A percentile compares a stretch with the other conserved stretches of the same genome.
phyloP scores from a whole-genome alignment of 2,888 invertebrate genomes.

The Cremastinae sp. region DNA sequence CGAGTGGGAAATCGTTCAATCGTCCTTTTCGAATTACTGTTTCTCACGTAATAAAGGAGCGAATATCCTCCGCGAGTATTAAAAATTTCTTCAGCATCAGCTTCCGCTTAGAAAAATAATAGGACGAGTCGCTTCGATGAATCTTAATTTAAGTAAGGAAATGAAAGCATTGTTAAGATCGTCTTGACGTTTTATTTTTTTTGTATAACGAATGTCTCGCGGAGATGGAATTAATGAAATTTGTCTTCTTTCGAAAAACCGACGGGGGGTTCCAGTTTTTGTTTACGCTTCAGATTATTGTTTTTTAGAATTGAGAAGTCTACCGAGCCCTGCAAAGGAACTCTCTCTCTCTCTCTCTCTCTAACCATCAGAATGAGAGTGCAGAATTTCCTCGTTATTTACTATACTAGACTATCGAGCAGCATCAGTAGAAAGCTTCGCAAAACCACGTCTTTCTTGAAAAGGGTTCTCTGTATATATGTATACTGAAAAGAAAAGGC shows the following conservation, averaged over 20 bases:
- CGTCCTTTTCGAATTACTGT: constrained; percentile 34
- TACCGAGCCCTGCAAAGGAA: background rate
- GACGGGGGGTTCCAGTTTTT: background rate
- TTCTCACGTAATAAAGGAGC: constrained; percentile 30
- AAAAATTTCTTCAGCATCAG: background rate
- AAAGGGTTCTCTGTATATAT: background rate
- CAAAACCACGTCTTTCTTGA: constrained; percentile 10
- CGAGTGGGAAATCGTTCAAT: constrained; percentile 35
- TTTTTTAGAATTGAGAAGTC: background rate
- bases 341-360: background rate
- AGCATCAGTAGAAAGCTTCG: constrained; percentile 23
- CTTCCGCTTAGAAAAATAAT: background rate
- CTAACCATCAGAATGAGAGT: no score
- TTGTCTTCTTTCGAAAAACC: no score
- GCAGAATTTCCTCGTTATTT: background rate
- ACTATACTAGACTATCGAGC: background rate
- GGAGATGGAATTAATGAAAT: no score
- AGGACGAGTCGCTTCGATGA: no score
- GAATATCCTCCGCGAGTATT: background rate
- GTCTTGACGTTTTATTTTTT: no score
- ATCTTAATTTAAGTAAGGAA: no score
- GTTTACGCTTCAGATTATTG: background rate
- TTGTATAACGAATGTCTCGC: no score
- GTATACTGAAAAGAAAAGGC: constrained; percentile 11
- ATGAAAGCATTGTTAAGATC: no score